Evolutionary conservation across 64 coral and sea anemone species (phyloP).

Genomic region (Stichodactyla mertensii): DNA sequence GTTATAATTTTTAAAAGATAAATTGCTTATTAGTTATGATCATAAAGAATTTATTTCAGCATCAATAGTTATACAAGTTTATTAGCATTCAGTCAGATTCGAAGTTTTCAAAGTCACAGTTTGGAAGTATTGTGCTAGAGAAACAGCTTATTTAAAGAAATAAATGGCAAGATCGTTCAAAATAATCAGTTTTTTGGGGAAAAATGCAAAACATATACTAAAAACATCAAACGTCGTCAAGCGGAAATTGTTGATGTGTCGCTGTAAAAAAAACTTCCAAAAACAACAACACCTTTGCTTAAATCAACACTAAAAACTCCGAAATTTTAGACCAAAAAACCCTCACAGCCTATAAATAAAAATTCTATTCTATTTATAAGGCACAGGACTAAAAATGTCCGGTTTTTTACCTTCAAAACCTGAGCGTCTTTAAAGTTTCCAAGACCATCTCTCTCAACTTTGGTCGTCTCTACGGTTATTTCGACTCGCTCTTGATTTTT

Average conservation of each 20-base stretch:
- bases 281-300: neutral
- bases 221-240: neutral
- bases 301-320: neutral
- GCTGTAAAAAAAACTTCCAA: neutral
- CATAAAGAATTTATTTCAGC: neutral
- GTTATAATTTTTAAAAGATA: neutral
- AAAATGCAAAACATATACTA: neutral
- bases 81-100: neutral
- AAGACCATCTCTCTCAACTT: constrained; percentile 36
- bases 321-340: neutral
- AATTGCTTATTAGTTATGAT: neutral
- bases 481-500: constrained; percentile 20
- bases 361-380: neutral
- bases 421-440: constrained; percentile 54
- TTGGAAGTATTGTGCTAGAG: neutral
- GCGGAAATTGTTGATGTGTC: neutral
- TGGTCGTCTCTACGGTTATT: constrained; percentile 21
- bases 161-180: too few relatives aligned
- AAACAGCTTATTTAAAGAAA: neutral
- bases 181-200: neutral
- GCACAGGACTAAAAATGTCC: neutral
- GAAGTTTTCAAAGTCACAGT: neutral
- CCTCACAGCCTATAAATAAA: neutral
- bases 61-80: neutral
- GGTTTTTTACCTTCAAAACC: constrained; percentile 41